Conservation (phyloP, 2,113 vertebrate species). For the Notiomystis cincta region DNA sequence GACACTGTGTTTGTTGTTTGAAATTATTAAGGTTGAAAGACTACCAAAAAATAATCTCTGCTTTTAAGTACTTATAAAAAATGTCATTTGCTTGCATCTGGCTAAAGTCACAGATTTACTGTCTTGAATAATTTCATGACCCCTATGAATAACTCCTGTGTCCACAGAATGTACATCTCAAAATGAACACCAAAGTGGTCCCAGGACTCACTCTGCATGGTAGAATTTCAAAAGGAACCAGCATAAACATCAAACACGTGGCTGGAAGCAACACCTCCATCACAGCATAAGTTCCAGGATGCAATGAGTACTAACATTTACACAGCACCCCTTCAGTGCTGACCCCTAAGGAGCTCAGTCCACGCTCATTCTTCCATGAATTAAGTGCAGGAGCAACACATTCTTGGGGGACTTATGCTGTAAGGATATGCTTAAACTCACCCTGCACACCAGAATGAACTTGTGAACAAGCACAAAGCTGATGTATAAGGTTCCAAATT, state of each 20-base stretch:
- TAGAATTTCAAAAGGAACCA: background rate
- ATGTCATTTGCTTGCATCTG: background rate
- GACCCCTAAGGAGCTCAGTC: background rate
- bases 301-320: background rate
- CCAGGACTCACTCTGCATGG: background rate
- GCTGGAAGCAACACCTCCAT: background rate
- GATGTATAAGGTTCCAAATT: background rate
- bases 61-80: background rate
- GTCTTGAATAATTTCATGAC: background rate
- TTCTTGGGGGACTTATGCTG: background rate
- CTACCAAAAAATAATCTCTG: background rate
- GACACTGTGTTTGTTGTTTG: background rate
- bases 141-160: background rate
- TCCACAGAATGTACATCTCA: background rate
- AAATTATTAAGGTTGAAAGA: background rate
- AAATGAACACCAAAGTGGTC: background rate
- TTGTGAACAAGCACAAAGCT: background rate
- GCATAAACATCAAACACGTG: background rate
- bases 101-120: background rate
- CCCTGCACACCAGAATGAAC: background rate
- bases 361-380: background rate
- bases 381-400: background rate
- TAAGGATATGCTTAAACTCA: background rate
- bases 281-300: rapidly evolving
- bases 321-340: background rate